Conservation (phyloP, 2,888 invertebrate species). For the Apamea monoglypha region DNA sequence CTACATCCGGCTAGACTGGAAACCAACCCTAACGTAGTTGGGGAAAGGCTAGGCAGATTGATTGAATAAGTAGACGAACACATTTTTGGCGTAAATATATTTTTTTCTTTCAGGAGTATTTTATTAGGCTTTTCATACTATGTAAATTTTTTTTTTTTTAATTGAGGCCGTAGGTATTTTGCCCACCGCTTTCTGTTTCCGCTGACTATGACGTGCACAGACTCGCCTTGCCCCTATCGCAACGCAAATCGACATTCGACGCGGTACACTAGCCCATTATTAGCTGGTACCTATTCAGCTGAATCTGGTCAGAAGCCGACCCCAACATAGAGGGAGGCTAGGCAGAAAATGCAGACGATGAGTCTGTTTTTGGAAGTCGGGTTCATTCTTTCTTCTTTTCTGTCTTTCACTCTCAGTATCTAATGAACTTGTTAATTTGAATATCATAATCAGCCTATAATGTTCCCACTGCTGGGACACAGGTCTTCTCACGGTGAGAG, state of each 20-base stretch:
- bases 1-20: not conserved
- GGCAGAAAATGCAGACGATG: not conserved
- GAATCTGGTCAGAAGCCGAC: no score
- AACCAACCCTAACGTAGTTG: not conserved
- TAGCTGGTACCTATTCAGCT: not conserved
- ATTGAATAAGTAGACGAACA: no score
- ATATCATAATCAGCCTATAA: no score
- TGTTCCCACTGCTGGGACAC: no score
- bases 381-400: not conserved
- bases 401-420: not conserved
- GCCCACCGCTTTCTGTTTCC: not conserved
- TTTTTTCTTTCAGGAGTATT: no score
- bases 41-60: no score
- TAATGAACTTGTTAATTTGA: not conserved
- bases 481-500: no score
- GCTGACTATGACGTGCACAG: slow-evolving; percentile 1
- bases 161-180: not conserved
- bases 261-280: not conserved
- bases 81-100: no score
- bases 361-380: not conserved
- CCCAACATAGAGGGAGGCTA: no score
- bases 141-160: no score
- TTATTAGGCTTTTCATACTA: no score
- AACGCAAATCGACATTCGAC: not conserved
- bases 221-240: not conserved